Evolutionary conservation across 2,797 vertebrate genomes (phyloP).

Genomic region (Zenarchopterus dispar): DNA sequence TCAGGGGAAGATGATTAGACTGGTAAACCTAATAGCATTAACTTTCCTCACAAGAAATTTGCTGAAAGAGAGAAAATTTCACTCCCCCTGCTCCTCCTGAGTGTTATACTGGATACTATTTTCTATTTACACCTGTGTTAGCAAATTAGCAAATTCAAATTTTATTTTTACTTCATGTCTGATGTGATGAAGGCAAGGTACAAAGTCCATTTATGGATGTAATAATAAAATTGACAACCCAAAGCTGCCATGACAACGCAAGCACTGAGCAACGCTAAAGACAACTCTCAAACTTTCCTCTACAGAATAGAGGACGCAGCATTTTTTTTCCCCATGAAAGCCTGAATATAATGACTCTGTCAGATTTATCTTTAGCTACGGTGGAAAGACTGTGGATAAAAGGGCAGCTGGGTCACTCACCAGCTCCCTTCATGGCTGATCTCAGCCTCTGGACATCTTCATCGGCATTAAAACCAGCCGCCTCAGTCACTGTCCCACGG

Average conservation of each 20-base stretch:
- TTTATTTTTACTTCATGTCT: neutral
- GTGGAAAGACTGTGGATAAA: conserved; percentile 1
- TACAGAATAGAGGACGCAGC: conserved; percentile 11
- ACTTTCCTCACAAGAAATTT: conserved; percentile 35
- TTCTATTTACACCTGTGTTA: neutral
- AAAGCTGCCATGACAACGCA: conserved; percentile 25
- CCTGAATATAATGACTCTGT: neutral
- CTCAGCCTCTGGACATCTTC: conserved; percentile 86
- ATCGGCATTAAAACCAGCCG: conserved; percentile 84
- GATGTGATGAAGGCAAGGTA: neutral
- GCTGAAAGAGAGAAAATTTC: neutral
- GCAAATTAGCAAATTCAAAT: conserved; percentile 11
- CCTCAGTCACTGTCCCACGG: conserved; percentile 87
- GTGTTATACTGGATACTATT: conserved; percentile 2
- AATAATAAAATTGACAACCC: conserved; percentile 6
- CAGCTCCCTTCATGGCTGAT: conserved; percentile 93
- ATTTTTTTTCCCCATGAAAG: conserved; percentile 19
- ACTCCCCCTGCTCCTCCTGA: neutral
- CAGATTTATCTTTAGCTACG: conserved; percentile 17
- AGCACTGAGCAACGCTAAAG: conserved; percentile 11
- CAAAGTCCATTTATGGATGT: conserved; percentile 10
- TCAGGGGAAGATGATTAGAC: conserved; percentile 69
- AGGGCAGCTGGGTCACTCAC: conserved; percentile 77
- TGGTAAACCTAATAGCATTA: conserved; percentile 45
- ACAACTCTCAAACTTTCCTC: conserved; percentile 48